Evolutionary conservation across 2,888 invertebrate genomes (phyloP).

Genomic region (Drosophila ezoana): DNA sequence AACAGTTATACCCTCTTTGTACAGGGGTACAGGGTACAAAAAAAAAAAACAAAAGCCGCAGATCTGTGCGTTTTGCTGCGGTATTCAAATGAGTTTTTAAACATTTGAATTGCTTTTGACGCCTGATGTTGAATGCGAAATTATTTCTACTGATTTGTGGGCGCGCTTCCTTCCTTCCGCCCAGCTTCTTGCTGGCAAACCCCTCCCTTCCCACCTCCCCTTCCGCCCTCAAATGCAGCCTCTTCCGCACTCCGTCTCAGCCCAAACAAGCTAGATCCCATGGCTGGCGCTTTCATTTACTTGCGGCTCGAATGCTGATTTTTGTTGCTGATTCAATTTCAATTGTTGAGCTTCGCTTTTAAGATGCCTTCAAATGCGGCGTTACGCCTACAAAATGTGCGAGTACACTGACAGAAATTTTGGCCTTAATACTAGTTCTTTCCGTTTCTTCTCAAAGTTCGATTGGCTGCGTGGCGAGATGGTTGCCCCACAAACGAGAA

Average conservation of each 20-base stretch:
- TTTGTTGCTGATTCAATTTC: conserved; percentile 73
- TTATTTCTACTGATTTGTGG: conserved; percentile 66
- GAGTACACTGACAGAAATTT: conserved; percentile 2
- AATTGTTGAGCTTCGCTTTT: conserved; percentile 64
- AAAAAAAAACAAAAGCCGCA: conserved; percentile 37
- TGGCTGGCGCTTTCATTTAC: conserved; percentile 52
- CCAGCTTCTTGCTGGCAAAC: conserved; percentile 4
- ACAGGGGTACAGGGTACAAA: neutral
- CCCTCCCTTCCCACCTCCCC: neutral
- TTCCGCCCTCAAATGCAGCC: no score
- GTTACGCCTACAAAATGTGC: conserved; percentile 48
- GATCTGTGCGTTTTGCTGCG: conserved; percentile 52
- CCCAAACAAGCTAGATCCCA: neutral
- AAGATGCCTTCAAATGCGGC: conserved; percentile 22
- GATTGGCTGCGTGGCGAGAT: no score
- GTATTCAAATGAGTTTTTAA: conserved; percentile 73
- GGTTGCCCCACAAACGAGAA: no score
- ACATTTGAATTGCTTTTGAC: conserved; percentile 73
- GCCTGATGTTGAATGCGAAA: conserved; percentile 73
- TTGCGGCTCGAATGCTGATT: conserved; percentile 70
- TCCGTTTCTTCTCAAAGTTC: no score
- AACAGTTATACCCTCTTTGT: neutral
- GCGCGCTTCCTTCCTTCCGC: conserved; percentile 18
- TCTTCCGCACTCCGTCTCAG: no score
- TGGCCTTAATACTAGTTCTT: no score